Evolutionary conservation across 2,888 invertebrate species (phyloP), one percentile per base, ranked within the genome.

Genomic region (Myathropa florea): DNA sequence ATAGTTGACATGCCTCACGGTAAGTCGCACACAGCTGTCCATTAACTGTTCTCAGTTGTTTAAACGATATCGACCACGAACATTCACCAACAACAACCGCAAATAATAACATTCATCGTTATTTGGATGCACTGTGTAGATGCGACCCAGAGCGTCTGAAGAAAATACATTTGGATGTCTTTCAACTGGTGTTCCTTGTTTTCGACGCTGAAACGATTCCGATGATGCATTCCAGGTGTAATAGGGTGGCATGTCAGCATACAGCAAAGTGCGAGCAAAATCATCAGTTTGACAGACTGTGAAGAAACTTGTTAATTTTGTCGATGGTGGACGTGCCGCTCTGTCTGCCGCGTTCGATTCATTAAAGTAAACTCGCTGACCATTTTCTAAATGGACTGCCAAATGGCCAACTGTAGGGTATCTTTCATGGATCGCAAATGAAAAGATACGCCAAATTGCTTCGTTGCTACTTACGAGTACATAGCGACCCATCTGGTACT

Each of bases 241-340:
- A 53, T 68, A 77, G 12, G 59, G 67, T 63, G 81, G 70, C 23
- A 77, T 70, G 1, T 73, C 81, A 75, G 70, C 70, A 30, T 84
- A 76, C 33, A 80, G 64, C 70, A 83, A 71, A 59, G 75, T 73
- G 24, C 46, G 39, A 10, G 73, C 72, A 53, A 81, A 85, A 33
- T 6, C 33, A 78, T 67, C 53, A 57, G 18, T 53, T 71, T 39
- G 33, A 64, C 39, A 75, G 12, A 28, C 28, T 28, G 28, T 28
- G n/a, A 39, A 39, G 39, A 12, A 39, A 39, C 39, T 39, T 39
- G 68, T 21, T 64, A 12, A 60, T 60, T 26, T 60, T 24, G 60
- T 60, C 28, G 60, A 60, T 10, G 60, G 60, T 60, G 24, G 12
- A 57, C 26, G 57, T 57, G 39, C 39, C 39, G 12, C 39, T 39